Percentiles rank a stretch among this genome's conserved stretches.
Conservation (phyloP, 2,113 vertebrate species). For the Callionymus lyra region DNA sequence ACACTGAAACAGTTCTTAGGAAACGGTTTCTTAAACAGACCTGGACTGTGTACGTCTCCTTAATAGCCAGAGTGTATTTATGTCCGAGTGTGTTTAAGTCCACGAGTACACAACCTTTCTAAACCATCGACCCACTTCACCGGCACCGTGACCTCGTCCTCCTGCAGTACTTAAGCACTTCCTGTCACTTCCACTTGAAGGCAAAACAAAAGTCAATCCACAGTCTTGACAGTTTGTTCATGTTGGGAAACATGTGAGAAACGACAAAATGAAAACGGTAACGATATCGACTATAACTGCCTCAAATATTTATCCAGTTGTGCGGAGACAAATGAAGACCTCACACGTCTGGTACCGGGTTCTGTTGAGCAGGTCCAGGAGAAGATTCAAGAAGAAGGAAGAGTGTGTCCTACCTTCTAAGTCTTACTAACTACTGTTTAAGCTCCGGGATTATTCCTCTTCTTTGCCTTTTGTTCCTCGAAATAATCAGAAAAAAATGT, state of each 20-base stretch:
- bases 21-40: constrained; percentile 65
- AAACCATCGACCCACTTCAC: background rate
- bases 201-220: constrained; percentile 28
- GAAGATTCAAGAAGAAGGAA: constrained; percentile 32
- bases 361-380: constrained; percentile 4
- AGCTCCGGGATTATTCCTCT: too few relatives aligned
- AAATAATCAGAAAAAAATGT: too few relatives aligned
- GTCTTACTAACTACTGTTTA: too few relatives aligned
- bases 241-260: constrained; percentile 45
- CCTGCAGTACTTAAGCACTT: too few relatives aligned
- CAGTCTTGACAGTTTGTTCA: constrained; percentile 50
- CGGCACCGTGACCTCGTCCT: too few relatives aligned
- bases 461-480: too few relatives aligned
- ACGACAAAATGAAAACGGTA: constrained; percentile 42
- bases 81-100: constrained; percentile 56
- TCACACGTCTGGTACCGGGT: background rate
- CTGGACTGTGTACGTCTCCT: constrained; percentile 58
- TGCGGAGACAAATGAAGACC: constrained; percentile 41
- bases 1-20: constrained; percentile 63
- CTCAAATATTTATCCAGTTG: constrained; percentile 49
- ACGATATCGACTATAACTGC: constrained; percentile 44
- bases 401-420: too few relatives aligned
- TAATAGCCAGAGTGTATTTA: constrained; percentile 67
- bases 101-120: constrained; percentile 3
- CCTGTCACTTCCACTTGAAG: too few relatives aligned